Evolutionary conservation across 2,888 invertebrate species (phyloP), one percentile per base, ranked within the genome.

Genomic region (Spisula solida): DNA sequence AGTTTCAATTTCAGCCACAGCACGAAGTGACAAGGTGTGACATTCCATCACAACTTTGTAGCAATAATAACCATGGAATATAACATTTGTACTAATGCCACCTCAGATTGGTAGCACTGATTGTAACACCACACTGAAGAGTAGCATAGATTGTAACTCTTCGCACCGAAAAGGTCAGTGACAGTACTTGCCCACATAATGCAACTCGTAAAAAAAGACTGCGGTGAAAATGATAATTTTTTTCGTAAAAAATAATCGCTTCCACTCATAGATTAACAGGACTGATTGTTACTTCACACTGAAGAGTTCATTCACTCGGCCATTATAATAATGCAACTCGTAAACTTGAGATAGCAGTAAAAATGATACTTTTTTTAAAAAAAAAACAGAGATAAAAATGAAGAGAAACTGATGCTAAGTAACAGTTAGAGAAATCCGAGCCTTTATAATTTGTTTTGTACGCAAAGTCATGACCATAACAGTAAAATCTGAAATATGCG

Each of bases 361-460:
- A 66, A 66, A 25, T 25, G 60, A 10, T n/a, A 20, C 20, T n/a
- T 66, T n/a, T 10, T 56, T 75, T 48, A 48, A 48, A n/a, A 41
- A 41, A 41, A 48, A 75, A 78, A 84, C 41, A 14, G 34, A 51
- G 75, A 84, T 78, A 84, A 78, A 70, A 51, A 18, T 25, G 75
- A 20, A 78, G 75, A 51, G 84, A 78, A 84, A 78, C 48, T 78
- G 75, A 48, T 78, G 75, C 48, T 75, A 84, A 75, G 51, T 84
- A 84, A 84, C 84, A 51, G 84, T 84, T 47, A 84, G 55, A 70
- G 75, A 84, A 78, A 66, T 66, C 25, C n/a, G 60, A 25, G 60
- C n/a, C n/a, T 66, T 66, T 25, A 66, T 66, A 25, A 66, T 34
- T 34, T 31, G 75, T 75, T 75, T 75, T 75, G 75, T 75, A 25